Evolutionary conservation across 1,140 invertebrate genomes (phyloP), one percentile per base, ranked within the genome.

Genomic region (Drosophila teissieri): DNA sequence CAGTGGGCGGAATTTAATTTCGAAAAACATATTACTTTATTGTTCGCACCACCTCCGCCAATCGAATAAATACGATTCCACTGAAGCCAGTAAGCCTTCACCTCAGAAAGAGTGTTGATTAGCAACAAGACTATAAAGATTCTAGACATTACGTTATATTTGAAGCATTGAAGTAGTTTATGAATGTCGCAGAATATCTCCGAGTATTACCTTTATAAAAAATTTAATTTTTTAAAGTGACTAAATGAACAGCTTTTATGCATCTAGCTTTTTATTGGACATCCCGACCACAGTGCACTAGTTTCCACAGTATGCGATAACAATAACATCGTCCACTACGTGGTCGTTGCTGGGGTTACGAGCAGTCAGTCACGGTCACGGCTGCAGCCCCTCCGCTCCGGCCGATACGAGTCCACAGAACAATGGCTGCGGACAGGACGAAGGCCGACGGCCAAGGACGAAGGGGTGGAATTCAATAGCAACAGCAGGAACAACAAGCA

Each of bases 301-400:
- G 49, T 24, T 15, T 17, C 14, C 34, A 49, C 53, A 45, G 60
- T 44, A 51, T 64, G 55, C 49, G 36, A 64, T 49, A 74, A 77
- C 72, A 67, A 76, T 75, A 75, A 76, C 72, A 61, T 37, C 27
- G 40, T 49, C 60, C 52, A 54, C 45, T 60, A 57, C 55, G 61
- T 61, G 54, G 46, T 61, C 65, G 65, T 61, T 76, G 72, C 54
- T 73, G 62, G 77, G 81, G 81, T 77, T 67, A 74, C 63, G 64
- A 58, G 37, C 77, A 70, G 81, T 80, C 81, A 80, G 68, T 85
- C 81, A 85, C 49, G 77, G 81, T 80, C 81, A 85, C 40, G 82
- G 77, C 73, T 85, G 45, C 58, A 67, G 46, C 49, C 63, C 61
- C 57, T 48, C 42, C 42, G 5, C 15, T 10, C 34, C 19, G 24